Conservation (phyloP, 2,888 invertebrate genomes). For the Folsomia candida region DNA sequence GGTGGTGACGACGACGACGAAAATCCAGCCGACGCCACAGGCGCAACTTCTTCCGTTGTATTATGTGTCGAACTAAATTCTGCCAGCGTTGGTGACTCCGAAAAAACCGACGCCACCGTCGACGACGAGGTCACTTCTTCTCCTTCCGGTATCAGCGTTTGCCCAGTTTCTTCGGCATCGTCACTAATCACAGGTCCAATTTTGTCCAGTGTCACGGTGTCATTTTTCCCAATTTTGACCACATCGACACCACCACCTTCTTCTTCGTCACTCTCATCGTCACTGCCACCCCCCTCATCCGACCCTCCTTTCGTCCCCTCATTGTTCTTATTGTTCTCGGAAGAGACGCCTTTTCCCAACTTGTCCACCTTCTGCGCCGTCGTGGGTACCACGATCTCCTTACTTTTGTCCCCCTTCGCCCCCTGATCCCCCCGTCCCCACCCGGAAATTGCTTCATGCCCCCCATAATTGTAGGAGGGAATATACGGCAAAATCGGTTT, state of each 20-base stretch:
- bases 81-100: no score
- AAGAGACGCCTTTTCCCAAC: not conserved
- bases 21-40: no score
- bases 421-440: slow-evolving; percentile 10
- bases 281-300: not conserved
- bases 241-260: not conserved
- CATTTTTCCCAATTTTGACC: slow-evolving; percentile 1
- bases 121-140: not conserved
- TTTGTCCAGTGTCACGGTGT: not conserved
- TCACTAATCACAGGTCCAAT: not conserved
- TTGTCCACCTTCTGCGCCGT: slow-evolving; percentile 12
- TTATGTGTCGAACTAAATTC: no score
- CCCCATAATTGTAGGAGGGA: not conserved
- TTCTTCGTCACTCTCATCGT: not conserved
- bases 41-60: no score
- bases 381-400: slow-evolving; percentile 13
- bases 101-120: not conserved
- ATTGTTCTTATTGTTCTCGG: not conserved
- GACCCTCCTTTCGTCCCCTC: not conserved
- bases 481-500: slow-evolving; percentile 11
- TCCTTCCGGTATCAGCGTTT: not conserved
- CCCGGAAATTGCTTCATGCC: not conserved
- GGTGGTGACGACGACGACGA: no score
- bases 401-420: not conserved
- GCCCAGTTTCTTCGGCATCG: not conserved